A percentile compares a stretch with the other conserved stretches of the same genome.
phyloP scores from a whole-genome alignment of 2,113 vertebrate species.

The Ceuthmochares aereus region DNA sequence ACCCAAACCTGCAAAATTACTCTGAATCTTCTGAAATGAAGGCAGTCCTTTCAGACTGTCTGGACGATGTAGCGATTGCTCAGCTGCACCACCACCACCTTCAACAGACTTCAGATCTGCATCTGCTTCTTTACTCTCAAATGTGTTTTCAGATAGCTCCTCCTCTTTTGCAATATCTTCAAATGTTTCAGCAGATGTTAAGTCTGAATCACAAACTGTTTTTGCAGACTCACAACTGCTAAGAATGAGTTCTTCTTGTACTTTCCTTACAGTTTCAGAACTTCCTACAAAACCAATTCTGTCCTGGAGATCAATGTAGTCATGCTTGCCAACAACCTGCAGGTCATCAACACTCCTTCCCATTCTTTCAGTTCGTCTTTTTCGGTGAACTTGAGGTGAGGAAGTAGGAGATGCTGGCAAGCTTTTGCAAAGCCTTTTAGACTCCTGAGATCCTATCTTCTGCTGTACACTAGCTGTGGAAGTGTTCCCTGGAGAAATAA shows the following conservation, averaged over 20 bases:
- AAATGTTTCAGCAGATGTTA: not conserved
- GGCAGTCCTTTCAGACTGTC: slow-evolving; percentile 89
- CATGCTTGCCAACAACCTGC: slow-evolving; percentile 25
- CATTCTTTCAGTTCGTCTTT: slow-evolving; percentile 41
- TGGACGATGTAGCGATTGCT: slow-evolving; percentile 82
- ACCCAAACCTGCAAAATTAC: slow-evolving; percentile 86
- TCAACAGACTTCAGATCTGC: slow-evolving; percentile 72
- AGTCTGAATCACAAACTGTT: slow-evolving; percentile 82
- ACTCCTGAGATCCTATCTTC: slow-evolving; percentile 39
- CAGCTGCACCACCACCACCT: slow-evolving; percentile 71
- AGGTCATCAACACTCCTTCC: slow-evolving; percentile 54
- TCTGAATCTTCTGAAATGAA: slow-evolving; percentile 87
- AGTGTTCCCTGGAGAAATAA: not conserved
- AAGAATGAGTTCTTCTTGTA: slow-evolving; percentile 80
- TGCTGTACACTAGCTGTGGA: not conserved
- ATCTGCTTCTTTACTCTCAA: slow-evolving; percentile 72
- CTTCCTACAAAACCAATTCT: slow-evolving; percentile 64
- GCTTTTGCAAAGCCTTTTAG: slow-evolving; percentile 81
- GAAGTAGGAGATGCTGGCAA: slow-evolving; percentile 79
- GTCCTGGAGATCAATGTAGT: slow-evolving; percentile 41
- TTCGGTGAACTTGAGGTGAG: slow-evolving; percentile 70
- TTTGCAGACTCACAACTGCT: slow-evolving; percentile 95
- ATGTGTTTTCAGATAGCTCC: slow-evolving; percentile 62
- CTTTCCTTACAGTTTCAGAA: slow-evolving; percentile 78
- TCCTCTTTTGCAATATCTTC: slow-evolving; percentile 52